Conservation (phyloP, 2,113 vertebrate species). For the Empidonax traillii region DNA sequence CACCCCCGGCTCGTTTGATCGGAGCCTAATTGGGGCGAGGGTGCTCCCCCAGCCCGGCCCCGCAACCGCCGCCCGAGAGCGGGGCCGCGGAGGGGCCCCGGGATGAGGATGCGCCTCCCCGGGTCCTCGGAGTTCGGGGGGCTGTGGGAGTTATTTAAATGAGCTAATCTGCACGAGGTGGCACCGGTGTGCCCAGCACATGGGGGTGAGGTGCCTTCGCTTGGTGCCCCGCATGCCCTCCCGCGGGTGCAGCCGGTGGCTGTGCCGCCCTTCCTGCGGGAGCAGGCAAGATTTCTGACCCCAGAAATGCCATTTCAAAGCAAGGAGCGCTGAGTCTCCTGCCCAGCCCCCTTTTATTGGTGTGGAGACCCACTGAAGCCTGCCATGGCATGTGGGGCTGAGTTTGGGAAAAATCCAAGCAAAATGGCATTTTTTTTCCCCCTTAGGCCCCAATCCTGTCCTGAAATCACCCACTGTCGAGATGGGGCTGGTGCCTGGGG, state of each 20-base stretch:
- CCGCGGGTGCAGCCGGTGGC: accelerated
- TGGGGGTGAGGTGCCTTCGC: neutral
- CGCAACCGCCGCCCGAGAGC: neutral
- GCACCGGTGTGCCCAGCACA: accelerated
- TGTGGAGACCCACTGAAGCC: neutral
- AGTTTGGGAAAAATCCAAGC: neutral
- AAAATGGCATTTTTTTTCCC: neutral
- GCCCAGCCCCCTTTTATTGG: neutral
- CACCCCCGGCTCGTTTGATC: neutral
- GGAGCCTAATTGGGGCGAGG: neutral
- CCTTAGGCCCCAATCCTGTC: neutral
- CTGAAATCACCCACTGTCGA: neutral
- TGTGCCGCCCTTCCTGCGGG: accelerated
- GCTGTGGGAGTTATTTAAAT: neutral
- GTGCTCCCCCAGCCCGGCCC: neutral
- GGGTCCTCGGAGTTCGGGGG: neutral
- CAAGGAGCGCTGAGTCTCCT: accelerated
- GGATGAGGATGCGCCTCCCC: accelerated
- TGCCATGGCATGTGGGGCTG: accelerated
- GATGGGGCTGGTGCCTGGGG: too few species aligned
- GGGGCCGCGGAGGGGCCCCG: neutral
- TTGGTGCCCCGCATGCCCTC: too few species aligned
- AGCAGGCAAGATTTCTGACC: neutral
- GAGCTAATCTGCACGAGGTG: neutral
- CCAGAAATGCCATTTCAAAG: accelerated